A percentile compares a stretch with the other conserved stretches of the same genome.
phyloP scores from a whole-genome alignment of 2,113 vertebrate genomes.

The Macrotus californicus region DNA sequence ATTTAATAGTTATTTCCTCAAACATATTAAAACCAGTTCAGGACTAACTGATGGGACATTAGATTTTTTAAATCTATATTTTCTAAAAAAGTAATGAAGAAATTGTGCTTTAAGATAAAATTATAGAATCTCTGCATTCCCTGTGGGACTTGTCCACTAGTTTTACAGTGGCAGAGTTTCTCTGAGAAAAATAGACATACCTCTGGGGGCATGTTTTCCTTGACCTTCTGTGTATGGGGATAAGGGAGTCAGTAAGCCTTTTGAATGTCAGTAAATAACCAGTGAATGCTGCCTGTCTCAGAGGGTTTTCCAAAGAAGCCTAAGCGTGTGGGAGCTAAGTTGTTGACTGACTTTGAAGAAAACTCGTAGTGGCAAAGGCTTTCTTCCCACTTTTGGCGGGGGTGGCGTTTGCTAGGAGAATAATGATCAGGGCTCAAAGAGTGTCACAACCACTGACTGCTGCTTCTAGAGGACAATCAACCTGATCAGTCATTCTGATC shows the following conservation, averaged over 20 bases:
- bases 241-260: not conserved
- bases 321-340: not conserved
- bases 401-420: not conserved
- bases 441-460: not conserved
- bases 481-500: not conserved
- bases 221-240: not conserved
- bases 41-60: not conserved
- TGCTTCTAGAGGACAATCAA: not conserved
- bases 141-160: not conserved
- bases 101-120: not conserved
- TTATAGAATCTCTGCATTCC: not conserved
- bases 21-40: constrained; percentile 2
- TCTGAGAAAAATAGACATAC: not conserved
- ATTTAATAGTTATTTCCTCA: constrained; percentile 44
- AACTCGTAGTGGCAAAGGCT: not conserved
- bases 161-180: not conserved
- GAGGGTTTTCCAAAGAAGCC: not conserved
- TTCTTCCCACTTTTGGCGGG: not conserved
- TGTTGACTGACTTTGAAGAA: not conserved
- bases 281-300: not conserved
- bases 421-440: not conserved
- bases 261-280: not conserved
- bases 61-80: not conserved
- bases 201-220: not conserved
- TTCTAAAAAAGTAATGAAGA: not conserved